These are phyloP conservation scores for Macaca fascicularis DNA, from an alignment of 2,113 vertebrate genomes.

Conservation along the genomic window T2T-MFA8v1.1 NC_088379.1:70016501-70017000, in stretches of 20 bases:
- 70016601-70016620: background rate
- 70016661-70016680: background rate
- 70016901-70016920: background rate
- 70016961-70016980: background rate
- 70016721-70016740: background rate
- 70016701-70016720: background rate
- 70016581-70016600: background rate
- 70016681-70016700: background rate
- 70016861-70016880: conserved; percentile 55
- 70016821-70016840: conserved; percentile 45
- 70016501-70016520: background rate
- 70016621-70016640: background rate
- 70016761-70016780: conserved; percentile 37
- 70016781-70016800: background rate
- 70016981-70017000: conserved; percentile 5
- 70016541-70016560: background rate
- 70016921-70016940: background rate
- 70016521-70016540: background rate
- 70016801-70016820: background rate
- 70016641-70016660: conserved; percentile 23
- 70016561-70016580: background rate
- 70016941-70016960: background rate
- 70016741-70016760: conserved; percentile 20
- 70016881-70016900: conserved; percentile 50
- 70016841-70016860: conserved; percentile 40